Evolutionary conservation across 2,888 invertebrate species (phyloP), one percentile per base, ranked within the genome.

Genomic region (Koerneria pararmatus): DNA sequence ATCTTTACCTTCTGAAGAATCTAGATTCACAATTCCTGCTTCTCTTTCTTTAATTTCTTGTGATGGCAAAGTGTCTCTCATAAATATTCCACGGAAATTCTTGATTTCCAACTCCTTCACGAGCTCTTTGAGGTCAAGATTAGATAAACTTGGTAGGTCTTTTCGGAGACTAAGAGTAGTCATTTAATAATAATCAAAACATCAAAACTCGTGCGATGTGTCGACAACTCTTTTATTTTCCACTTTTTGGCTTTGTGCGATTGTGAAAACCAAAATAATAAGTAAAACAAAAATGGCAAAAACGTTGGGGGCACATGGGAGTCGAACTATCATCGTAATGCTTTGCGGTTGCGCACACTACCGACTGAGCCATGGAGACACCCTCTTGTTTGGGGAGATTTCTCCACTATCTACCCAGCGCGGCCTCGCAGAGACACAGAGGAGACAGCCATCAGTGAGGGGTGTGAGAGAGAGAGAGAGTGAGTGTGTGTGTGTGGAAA

Each of bases 241-340:
- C 6, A 53, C 53, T 24, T 22, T 8, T 15, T 69, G 69, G 53
- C 59, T 69, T 15, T 69, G 69, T 69, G 66, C 53, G 57, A 69
- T 69, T 69, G 69, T 69, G 63, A 69, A 69, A 69, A 63, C 66
- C 66, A 66, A 66, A 66, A 60, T 60, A 69, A 62, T 66, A 58
- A 66, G 62, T 62, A 69, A 69, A 65, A 61, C 57, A 69, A 69
- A 69, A 68, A 68, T 51, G 57, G 68, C 53, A 59, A 66, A 66
- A 67, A 60, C 49, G 35, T 32, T 48, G 56, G 62, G 62, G 27
- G 41, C 70, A 46, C 65, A 61, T 67, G 65, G 67, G 65, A 62
- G 57, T 65, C 56, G 67, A 60, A 67, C 64, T 51, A 34, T 48
- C 56, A 59, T 59, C 69, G 62, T 66, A 54, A 64, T 61, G 68